Percentiles rank a stretch among this genome's conserved stretches.
Conservation (phyloP, 2,888 invertebrate genomes). For the Malthinus seriepunctatus region DNA sequence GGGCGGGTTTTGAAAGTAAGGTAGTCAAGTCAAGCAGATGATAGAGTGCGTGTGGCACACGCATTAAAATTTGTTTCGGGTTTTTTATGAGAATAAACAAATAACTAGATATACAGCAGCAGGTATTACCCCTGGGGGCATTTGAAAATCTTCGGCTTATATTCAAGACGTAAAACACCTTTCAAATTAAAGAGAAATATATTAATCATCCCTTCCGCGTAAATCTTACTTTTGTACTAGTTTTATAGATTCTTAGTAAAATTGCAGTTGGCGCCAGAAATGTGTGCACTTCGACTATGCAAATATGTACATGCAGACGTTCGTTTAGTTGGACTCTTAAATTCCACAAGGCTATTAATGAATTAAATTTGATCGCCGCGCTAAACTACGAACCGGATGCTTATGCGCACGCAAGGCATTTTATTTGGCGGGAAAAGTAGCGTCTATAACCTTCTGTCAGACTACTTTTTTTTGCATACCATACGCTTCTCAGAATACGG, state of each 20-base stretch:
- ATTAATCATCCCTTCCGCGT: no score
- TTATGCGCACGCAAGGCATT: constrained; percentile 12
- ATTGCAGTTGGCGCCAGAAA: background rate
- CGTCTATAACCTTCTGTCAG: constrained; percentile 44
- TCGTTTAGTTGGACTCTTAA: constrained; percentile 1
- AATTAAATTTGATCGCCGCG: constrained; percentile 12
- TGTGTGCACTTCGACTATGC: constrained; percentile 2
- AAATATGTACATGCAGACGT: background rate
- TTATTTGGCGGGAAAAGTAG: constrained; percentile 33
- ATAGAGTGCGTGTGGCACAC: constrained; percentile 3
- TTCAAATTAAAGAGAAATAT: no score
- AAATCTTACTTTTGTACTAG: no score
- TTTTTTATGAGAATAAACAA: no score
- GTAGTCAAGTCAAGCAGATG: background rate
- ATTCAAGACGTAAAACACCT: no score
- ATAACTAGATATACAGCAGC: no score
- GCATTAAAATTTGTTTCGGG: background rate
- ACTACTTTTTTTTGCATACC: constrained; percentile 48
- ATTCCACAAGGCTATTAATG: constrained; percentile 17
- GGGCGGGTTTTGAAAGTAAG: background rate
- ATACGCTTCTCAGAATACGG: constrained; percentile 15
- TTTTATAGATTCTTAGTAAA: background rate
- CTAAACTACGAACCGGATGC: constrained; percentile 16
- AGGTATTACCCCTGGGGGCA: no score
- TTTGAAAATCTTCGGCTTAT: no score